Evolutionary conservation across 2,797 vertebrate genomes (phyloP).

Genomic region (Acrocephalus scirpaceus): DNA sequence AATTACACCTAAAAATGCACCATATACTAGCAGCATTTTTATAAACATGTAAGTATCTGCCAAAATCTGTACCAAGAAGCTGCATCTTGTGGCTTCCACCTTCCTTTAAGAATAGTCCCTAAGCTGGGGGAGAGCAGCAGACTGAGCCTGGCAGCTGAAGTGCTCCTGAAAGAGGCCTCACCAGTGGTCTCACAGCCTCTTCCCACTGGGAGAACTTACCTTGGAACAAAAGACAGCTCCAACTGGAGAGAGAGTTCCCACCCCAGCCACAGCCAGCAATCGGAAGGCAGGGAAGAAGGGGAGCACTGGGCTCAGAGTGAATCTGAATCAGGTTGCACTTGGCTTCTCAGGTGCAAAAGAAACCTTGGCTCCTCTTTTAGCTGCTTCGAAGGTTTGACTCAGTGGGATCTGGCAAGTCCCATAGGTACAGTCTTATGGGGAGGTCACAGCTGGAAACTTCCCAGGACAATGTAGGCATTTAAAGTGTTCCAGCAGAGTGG

Average conservation of each 20-base stretch:
- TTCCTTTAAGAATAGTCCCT: background rate
- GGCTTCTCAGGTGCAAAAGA: background rate
- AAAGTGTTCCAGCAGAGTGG: background rate
- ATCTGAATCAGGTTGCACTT: background rate
- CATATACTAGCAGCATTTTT: background rate
- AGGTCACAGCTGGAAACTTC: background rate
- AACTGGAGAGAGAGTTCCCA: conserved; percentile 31
- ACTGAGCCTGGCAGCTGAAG: background rate
- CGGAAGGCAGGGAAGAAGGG: background rate
- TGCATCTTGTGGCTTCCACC: background rate
- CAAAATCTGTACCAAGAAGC: background rate
- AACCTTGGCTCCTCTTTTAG: background rate
- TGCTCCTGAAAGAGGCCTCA: background rate
- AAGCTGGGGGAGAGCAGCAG: background rate
- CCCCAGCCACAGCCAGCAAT: background rate
- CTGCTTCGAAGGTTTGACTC: background rate
- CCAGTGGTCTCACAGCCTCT: background rate
- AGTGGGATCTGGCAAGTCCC: background rate
- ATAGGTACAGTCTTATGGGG: background rate
- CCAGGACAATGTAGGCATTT: background rate
- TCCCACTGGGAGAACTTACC: conserved; percentile 43
- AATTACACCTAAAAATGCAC: background rate
- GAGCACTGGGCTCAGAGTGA: background rate
- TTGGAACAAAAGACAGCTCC: conserved; percentile 51
- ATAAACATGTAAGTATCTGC: background rate